Evolutionary conservation across 1,140 invertebrate species (phyloP), one percentile per base, ranked within the genome.

Genomic region (Chironomus striatipennis): DNA sequence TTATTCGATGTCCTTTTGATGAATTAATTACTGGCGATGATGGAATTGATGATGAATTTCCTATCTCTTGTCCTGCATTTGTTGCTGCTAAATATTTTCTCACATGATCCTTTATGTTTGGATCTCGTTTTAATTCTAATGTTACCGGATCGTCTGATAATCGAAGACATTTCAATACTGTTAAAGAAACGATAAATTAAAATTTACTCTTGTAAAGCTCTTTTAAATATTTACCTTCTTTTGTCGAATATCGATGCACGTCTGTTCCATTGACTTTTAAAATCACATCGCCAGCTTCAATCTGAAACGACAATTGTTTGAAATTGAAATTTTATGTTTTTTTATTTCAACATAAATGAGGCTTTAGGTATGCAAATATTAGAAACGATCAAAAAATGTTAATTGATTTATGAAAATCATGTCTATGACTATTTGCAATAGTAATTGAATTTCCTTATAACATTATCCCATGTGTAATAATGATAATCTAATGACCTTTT

Each of bases 241-340:
- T 94, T 78, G 92, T 95, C 82, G 90, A 93, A 80, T 94, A 91
- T 83, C 90, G 89, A 85, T 93, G 92, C 77, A 96, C 93, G 85
- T 95, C 91, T 80, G 91, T 91, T 84, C 93, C 93, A 86, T 96
- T 96, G 79, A 96, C 91, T 88, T 93, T 93, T 81, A 96, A 86
- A 83, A 96, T 93, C 80, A 96, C 90, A 86, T 97, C 94, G 77
- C 94, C 94, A 78, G 93, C 91, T 86, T 96, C 91, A 77, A 96
- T 89, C 93, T 95, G 87, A 77, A 90, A 91, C 83, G 81, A 75
- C n/a, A n/a, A n/a, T n/a, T n/a, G n/a, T n/a, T 80, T 81, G 76
- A 81, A 81, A 80, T 34, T 34, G 24, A 34, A 34, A 34, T 34
- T 34, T 34, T 34, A 34, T 34, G 24, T 34, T 34, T 5, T n/a